These are phyloP conservation scores for Glyptemys insculpta DNA, from an alignment of 2,797 vertebrate species.

Conservation along the genomic window DNA sequence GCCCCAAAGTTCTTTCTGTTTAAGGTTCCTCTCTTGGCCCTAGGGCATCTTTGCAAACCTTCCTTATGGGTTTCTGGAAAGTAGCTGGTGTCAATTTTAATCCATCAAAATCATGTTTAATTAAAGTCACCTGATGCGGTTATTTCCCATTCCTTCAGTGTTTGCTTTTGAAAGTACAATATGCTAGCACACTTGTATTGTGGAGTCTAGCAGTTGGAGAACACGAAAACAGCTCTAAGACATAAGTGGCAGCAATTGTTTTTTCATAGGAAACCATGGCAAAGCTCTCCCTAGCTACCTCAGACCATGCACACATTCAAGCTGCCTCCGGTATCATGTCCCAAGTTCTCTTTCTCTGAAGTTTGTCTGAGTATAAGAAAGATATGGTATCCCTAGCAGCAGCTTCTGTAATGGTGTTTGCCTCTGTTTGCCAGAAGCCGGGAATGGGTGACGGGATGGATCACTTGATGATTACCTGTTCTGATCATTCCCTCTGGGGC, in stretches of 20 bases:
- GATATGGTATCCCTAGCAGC: too few relatives aligned
- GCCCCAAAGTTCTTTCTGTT: neutral
- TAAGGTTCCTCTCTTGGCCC: neutral
- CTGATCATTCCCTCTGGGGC: too few relatives aligned
- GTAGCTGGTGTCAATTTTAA: neutral
- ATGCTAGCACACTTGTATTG: accelerated
- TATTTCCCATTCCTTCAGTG: neutral
- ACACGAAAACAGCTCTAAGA: accelerated
- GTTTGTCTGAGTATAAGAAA: neutral
- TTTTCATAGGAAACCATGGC: accelerated
- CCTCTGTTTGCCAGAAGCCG: too few relatives aligned
- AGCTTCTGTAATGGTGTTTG: too few relatives aligned
- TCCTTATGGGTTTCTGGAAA: neutral
- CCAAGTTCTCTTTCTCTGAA: neutral
- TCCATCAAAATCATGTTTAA: neutral
- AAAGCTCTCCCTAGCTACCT: neutral
- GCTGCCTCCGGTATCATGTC: accelerated
- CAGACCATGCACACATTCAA: accelerated
- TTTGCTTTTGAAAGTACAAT: accelerated
- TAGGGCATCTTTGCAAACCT: neutral
- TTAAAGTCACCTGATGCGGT: neutral
- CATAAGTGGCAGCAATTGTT: neutral
- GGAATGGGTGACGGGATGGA: too few relatives aligned
- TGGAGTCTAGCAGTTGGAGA: neutral
- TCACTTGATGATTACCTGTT: too few relatives aligned